Evolutionary conservation across 2,888 invertebrate species (phyloP).

Genomic region (Drosophila nr. perissopoda): DNA sequence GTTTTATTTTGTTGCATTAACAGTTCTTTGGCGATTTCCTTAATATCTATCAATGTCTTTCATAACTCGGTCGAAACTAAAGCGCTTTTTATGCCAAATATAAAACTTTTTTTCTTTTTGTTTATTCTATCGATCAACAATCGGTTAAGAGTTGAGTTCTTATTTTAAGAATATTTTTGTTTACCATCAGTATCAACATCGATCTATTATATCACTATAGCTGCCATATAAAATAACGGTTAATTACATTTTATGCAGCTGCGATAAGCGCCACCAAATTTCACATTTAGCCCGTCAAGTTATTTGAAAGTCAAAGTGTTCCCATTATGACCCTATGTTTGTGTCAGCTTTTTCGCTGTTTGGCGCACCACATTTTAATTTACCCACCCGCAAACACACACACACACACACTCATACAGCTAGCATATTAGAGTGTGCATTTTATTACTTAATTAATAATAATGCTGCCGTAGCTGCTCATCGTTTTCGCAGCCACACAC

Average conservation of each 20-base stretch:
- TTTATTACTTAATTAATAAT: constrained; percentile 76
- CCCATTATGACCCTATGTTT: constrained; percentile 23
- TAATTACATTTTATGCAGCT: background rate
- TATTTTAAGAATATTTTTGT: background rate
- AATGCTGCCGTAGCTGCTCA: constrained; percentile 48
- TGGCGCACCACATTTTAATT: constrained; percentile 42
- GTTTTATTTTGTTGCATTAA: background rate
- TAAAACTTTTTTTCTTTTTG: background rate
- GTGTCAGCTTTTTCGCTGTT: constrained; percentile 27
- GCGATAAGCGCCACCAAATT: background rate
- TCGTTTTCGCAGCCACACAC: constrained; percentile 19
- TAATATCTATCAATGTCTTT: background rate
- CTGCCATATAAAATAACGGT: background rate
- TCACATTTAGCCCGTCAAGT: no score
- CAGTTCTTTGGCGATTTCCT: background rate
- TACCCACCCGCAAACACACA: constrained; percentile 9
- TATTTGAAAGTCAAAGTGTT: constrained; percentile 21
- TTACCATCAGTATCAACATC: background rate
- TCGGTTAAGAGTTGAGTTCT: background rate
- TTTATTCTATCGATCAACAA: background rate
- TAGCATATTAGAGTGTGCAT: constrained; percentile 50
- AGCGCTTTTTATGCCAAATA: background rate
- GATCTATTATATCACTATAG: background rate
- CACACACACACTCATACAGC: background rate
- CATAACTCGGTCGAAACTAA: background rate